Evolutionary conservation across 2,113 vertebrate genomes (phyloP).

Genomic region (Eulemur macaco): DNA sequence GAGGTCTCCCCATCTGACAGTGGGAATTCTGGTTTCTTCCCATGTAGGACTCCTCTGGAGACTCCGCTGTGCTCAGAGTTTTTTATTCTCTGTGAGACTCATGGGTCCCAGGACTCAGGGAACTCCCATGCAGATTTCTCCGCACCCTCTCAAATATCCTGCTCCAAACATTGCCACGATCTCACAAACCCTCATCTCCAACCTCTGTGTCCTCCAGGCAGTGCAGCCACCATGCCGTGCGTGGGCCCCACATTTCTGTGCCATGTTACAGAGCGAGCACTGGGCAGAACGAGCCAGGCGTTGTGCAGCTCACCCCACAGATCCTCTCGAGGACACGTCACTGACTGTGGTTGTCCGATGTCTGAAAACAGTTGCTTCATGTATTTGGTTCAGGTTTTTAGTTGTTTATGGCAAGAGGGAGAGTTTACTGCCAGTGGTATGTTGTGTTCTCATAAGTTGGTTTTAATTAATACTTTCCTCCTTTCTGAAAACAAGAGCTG

Average conservation of each 20-base stretch:
- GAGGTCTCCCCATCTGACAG: not conserved
- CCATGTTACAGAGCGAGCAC: too few relatives aligned
- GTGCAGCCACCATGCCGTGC: rapidly evolving
- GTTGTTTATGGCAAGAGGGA: too few relatives aligned
- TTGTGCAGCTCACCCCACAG: too few relatives aligned
- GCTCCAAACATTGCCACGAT: not conserved
- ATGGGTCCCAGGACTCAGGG: not conserved
- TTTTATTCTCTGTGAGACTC: not conserved
- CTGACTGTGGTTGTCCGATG: not conserved
- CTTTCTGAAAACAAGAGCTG: too few relatives aligned
- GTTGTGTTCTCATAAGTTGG: not conserved
- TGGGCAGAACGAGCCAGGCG: too few relatives aligned
- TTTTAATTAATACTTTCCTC: too few relatives aligned
- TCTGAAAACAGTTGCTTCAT: not conserved
- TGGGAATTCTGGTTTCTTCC: not conserved
- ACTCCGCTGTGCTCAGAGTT: too few relatives aligned
- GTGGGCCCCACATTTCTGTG: not conserved
- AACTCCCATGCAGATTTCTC: not conserved
- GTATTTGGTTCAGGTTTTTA: too few relatives aligned
- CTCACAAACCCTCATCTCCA: not conserved
- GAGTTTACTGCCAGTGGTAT: rapidly evolving
- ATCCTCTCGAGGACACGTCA: not conserved
- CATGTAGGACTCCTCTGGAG: rapidly evolving
- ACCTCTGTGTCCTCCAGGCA: too few relatives aligned
- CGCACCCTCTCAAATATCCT: not conserved